phyloP scores from a whole-genome alignment of 2,113 vertebrate species.

The Otocyon megalotis region DNA sequence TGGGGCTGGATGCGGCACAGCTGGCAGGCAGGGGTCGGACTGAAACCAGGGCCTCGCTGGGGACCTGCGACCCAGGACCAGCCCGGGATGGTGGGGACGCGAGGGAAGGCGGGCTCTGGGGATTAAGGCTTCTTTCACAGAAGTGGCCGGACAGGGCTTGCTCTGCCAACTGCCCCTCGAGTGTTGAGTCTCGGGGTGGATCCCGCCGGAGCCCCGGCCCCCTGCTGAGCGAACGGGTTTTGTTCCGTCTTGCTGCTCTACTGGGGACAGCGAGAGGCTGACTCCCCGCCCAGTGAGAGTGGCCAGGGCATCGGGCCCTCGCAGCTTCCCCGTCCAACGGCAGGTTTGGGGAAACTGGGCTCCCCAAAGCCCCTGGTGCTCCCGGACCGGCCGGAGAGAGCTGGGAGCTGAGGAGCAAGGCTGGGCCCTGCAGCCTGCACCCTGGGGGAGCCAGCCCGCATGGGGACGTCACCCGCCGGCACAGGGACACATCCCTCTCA shows the following conservation, averaged over 20 bases:
- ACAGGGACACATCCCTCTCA: background rate
- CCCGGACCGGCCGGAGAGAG: constrained; percentile 37
- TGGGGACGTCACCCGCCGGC: background rate
- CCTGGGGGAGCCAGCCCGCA: background rate
- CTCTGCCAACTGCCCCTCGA: background rate
- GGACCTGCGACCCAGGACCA: background rate
- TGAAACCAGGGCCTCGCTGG: background rate
- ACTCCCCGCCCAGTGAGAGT: too few species aligned
- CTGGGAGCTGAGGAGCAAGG: background rate
- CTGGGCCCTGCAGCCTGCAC: too few species aligned
- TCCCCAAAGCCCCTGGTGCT: background rate
- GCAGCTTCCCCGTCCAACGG: background rate
- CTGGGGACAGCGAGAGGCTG: rapidly evolving
- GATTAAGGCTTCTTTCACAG: constrained; percentile 55
- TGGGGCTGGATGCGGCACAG: background rate
- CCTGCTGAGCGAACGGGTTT: rapidly evolving
- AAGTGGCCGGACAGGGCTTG: background rate
- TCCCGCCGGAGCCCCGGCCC: background rate
- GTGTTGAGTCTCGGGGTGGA: background rate
- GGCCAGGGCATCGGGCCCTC: too few species aligned
- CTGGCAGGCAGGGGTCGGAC: background rate
- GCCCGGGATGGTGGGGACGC: background rate
- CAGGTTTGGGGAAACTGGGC: background rate
- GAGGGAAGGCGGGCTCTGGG: background rate
- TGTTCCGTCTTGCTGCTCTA: background rate